Evolutionary conservation across 2,888 invertebrate genomes (phyloP), one percentile per base, ranked within the genome.

Genomic region (Troides aeacus): DNA sequence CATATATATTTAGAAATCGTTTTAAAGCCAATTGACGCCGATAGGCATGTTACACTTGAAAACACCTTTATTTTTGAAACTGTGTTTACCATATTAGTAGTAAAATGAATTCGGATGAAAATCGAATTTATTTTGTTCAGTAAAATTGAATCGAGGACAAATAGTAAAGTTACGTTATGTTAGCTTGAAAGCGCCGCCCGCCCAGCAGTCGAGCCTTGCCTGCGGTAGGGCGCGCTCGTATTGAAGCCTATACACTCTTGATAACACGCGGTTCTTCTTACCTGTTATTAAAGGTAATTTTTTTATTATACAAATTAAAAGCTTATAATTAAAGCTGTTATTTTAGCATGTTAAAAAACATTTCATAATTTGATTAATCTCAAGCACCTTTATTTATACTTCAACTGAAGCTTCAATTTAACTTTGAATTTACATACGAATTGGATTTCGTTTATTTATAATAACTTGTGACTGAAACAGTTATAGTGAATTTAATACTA

Each of bases 131-230:
- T 39, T 65, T 12, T 4, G 21, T 59, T 59, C 59, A 30, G n/a
- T 58, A 53, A 67, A 57, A 18, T n/a, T 57, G 1, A 18, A 36
- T 66, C 59, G 60, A 65, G 46, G 56, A 62, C 58, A 50, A 66
- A 65, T 66, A 53, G 66, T 71, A 70, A 60, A 17, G 17, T 2
- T 5, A 30, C 23, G 30, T n/a, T 61, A 60, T 64, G 64, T 53
- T 24, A 39, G 59, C 64, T 60, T 56, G 63, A 72, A 73, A 72
- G 72, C 74, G 72, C 76, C 80, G 80, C 84, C 85, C 86, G 85
- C 85, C 87, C 85, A 74, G 62, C 82, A 87, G 87, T 87, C 81
- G 81, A 75, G 74, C 69, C 74, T 73, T 79, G 79, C 71, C 72
- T 76, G 70, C 75, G 75, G 79, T 74, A 76, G 79, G 81, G 82